Percentiles rank a stretch among this genome's conserved stretches.
phyloP scores from a whole-genome alignment of 1,140 invertebrate species.

The Pararge aegeria region DNA sequence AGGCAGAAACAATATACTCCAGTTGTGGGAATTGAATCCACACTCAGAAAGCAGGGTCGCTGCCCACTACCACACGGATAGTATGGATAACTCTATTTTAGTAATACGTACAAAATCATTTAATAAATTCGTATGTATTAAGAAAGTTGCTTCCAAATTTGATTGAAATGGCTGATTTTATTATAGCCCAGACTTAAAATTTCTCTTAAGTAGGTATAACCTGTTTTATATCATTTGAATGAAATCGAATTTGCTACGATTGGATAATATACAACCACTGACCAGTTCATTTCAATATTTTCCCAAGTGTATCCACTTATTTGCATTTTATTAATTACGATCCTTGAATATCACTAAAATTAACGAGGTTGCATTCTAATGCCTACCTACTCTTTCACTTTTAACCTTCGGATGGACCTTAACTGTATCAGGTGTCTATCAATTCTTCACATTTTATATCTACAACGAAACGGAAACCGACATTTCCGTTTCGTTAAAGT shows the following conservation, averaged over 20 bases:
- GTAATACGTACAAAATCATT: no score
- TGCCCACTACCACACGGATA: no score
- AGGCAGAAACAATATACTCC: no score
- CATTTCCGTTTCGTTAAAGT: no score
- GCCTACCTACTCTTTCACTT: conserved; percentile 36
- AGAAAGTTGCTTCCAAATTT: neutral
- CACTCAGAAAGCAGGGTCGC: no score
- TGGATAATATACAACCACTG: neutral
- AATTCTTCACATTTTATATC: neutral
- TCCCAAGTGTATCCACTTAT: conserved; percentile 12
- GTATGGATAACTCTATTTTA: no score
- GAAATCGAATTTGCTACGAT: conserved; percentile 1
- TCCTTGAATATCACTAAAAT: conserved; percentile 21
- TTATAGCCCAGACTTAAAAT: neutral
- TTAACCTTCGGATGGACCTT: conserved; percentile 27
- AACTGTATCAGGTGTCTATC: conserved; percentile 10
- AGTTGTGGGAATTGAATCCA: no score
- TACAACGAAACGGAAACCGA: no score
- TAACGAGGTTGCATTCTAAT: conserved; percentile 15
- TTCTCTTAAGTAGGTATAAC: neutral
- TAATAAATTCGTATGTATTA: no score
- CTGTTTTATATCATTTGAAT: conserved; percentile 4
- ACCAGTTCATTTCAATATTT: conserved; percentile 13
- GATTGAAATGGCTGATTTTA: neutral
- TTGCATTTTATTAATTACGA: conserved; percentile 30